Evolutionary conservation across 2,113 vertebrate genomes (phyloP), one percentile per base, ranked within the genome.

Genomic region (Psilopsiagon aymara): DNA sequence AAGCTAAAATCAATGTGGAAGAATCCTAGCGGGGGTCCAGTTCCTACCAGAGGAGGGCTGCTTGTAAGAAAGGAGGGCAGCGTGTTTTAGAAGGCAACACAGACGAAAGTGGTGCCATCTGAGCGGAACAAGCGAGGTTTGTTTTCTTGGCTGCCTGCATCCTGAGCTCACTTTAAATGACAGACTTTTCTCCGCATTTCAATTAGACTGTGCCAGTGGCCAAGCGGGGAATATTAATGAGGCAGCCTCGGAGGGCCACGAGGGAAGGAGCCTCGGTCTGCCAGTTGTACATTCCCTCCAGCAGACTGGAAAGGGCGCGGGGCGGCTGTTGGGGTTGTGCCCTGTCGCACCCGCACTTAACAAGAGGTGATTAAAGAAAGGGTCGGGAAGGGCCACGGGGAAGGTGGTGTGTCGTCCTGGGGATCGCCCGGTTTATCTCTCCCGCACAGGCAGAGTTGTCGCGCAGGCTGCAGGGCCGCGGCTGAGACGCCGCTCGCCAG

Each of bases 191-290:
- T 71, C 96, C 90, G 97, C 96, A 98, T 98, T 97, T 97, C 94
- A 97, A 97, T 98, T 97, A 98, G 97, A 20, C 75, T 87, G 86
- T 95, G 96, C 91, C 95, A 96, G 90, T 84, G 95, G 97, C 90
- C 82, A 92, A 97, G 96, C 17, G 92, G 87, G 94, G 97, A 97
- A 98, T 98, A 92, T 96, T 96, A 97, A 98, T 92, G 88, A 96
- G 44, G 6, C 80, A 70, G 64, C 52, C 60, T 24, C 31, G 18
- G 73, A 51, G 66, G n/a, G 55, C 60, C 57, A 35, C 57, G 33
- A 59, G 62, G 77, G 68, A 11, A 88, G 91, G 76, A 63, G 24
- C 6, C 37, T 68, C 41, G 47, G 13, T 2, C 71, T 4, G 51
- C 35, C 57, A n/a, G 15, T 25, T 49, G 29, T 47, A 35, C 55